Evolutionary conservation across 2,113 vertebrate genomes (phyloP).

Genomic region (Apteryx mantelli): DNA sequence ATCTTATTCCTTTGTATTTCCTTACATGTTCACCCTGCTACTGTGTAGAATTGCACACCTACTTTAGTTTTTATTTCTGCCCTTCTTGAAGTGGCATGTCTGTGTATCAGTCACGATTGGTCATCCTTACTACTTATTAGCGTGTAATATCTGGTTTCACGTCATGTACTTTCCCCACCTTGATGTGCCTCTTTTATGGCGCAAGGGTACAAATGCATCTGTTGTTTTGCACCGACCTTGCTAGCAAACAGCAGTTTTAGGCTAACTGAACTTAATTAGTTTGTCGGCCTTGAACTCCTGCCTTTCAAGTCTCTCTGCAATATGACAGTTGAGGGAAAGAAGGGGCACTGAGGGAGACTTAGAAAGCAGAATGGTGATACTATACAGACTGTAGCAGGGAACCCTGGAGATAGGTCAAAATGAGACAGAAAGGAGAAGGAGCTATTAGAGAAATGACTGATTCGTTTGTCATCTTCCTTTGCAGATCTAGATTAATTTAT

Average conservation of each 20-base stretch:
- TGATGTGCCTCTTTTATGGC: neutral
- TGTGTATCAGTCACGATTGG: neutral
- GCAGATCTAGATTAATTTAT: neutral
- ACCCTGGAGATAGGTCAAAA: neutral
- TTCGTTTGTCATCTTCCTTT: neutral
- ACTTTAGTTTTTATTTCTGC: neutral
- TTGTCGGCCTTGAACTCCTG: neutral
- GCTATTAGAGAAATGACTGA: neutral
- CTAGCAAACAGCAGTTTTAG: neutral
- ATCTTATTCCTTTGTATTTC: neutral
- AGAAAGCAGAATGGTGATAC: neutral
- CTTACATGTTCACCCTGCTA: neutral
- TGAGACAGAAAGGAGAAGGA: neutral
- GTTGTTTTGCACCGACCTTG: neutral
- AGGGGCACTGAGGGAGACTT: neutral
- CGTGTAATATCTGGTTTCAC: neutral
- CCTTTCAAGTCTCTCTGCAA: neutral
- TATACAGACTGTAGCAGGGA: neutral
- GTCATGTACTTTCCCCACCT: neutral
- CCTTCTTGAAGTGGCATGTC: fast-evolving
- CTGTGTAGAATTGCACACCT: neutral
- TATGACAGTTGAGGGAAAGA: neutral
- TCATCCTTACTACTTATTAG: neutral
- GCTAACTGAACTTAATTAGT: neutral
- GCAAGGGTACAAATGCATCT: neutral